Base-by-base conservation (phyloP, 2,797 vertebrate genomes). In the Halcyon badia region DNA sequence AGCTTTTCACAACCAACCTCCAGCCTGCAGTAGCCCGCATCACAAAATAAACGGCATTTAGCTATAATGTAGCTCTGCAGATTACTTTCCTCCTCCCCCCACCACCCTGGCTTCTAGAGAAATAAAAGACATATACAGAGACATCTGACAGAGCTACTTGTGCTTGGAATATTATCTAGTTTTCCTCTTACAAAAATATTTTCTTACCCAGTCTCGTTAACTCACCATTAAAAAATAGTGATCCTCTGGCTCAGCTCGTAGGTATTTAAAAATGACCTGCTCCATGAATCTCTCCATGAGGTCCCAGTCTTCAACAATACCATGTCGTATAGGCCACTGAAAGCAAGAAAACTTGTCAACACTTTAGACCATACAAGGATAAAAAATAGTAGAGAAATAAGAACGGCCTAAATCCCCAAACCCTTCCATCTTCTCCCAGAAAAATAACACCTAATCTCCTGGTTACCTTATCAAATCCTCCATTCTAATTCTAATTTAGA, bases 271-370 rank as follows among this genome's bases (percentile, higher is more conserved):
- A 89, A 98, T 98, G 48, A 98, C 98, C 49, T 98, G 98, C 57
- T 98, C 98, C 98, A 98, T 98, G 95, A 98, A 98, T 83, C 98
- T 98, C 82, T 98, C 98, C 98, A 98, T 98, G 51, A 98, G 98
- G 85, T 98, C 98, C 98, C 98, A 98, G 92, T 98, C 98, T 83
- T 98, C 98, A 73, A 98, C 97, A 83, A 98, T 98, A 8, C 98
- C 98, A 81, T 98, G 98, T 93, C 98, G 93, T 77, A 98, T 98
- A 54, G 98, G 98, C 98, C 98, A 98, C 98, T 98, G 89, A 58
- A 62, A 94, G 64, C 46, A 86, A 96, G 69, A 96, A 28, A 95
- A 88, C 4, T 1, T 3, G 24, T 87, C 64, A 95, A 14, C n/a
- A 17, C 42, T 41, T 35, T 17, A 46, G 39, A 37, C 10, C 15